Evolutionary conservation across 2,888 invertebrate species (phyloP), one percentile per base, ranked within the genome.

Genomic region (Papilio gigon): DNA sequence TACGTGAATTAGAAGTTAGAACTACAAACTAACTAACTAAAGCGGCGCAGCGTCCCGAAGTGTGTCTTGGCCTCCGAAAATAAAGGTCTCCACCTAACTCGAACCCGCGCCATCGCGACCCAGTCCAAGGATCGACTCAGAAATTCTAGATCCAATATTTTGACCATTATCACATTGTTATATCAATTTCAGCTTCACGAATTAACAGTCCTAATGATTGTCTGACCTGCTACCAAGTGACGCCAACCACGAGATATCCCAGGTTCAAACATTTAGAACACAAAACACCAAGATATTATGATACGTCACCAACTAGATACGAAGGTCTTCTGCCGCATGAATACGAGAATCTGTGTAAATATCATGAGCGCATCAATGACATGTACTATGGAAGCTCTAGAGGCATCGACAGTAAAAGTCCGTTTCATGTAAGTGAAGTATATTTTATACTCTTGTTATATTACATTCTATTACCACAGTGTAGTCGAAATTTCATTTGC

Each of bases 171-270:
- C n/a, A n/a, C n/a, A n/a, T n/a, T 14, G 4, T 25, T 25, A 11
- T 14, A n/a, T 30, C 4, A 30, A 53, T 58, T 65, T 5, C 65
- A 60, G 66, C 60, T n/a, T 66, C 66, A 47, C 22, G n/a, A 17
- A 37, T 11, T 25, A 66, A 60, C 27, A n/a, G 33, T 33, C 42
- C 42, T 1, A 53, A 61, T 30, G 42, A 62, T n/a, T 42, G 42
- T 42, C 27, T 67, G 2, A 56, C 61, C n/a, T 67, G 56, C 14
- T 67, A 67, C 42, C 67, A 53, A 37, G 56, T 20, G 3, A 20
- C 65, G 3, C 22, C 14, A 27, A 40, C 33, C 1, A 42, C 27
- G 4, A 65, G 30, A 30, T 42, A 40, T 42, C 40, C 20, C 42
- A 42, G 42, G 11, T 50, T 25, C n/a, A 35, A 35, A 63, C 47